phyloP scores from a whole-genome alignment of 1,140 invertebrate genomes.

The Drosophila arizonae region DNA sequence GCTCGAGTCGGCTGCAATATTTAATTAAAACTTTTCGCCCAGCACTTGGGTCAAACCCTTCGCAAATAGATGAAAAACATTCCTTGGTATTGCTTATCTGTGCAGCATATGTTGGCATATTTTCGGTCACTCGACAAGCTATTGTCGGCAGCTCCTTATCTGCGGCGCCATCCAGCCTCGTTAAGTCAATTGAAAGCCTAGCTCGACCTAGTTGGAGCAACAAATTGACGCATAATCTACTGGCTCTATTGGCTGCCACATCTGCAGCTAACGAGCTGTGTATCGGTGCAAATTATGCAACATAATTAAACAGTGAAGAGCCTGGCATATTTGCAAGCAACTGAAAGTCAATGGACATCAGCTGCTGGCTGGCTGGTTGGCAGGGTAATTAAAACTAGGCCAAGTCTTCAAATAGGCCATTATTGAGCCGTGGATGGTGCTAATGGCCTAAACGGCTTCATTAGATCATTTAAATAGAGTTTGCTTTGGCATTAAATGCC shows the following conservation, averaged over 20 bases:
- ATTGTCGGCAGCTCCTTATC: background rate
- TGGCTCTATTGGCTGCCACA: conserved; percentile 4
- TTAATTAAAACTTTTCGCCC: conserved; percentile 41
- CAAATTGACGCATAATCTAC: conserved; percentile 29
- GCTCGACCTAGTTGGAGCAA: background rate
- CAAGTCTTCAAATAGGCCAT: conserved; percentile 5
- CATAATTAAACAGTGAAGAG: conserved; percentile 35
- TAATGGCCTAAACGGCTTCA: conserved; percentile 28
- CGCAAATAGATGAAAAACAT: conserved; percentile 28
- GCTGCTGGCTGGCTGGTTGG: conserved; percentile 12
- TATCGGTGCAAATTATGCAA: conserved; percentile 23
- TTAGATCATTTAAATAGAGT: conserved; percentile 45
- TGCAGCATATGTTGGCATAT: conserved; percentile 6
- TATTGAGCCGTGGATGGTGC: conserved; percentile 28
- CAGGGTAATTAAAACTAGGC: conserved; percentile 36
- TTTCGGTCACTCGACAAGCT: background rate
- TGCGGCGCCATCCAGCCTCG: background rate
- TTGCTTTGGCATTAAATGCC: conserved; percentile 22
- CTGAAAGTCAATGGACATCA: conserved; percentile 23
- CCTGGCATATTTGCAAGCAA: background rate
- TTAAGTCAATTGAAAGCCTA: too few relatives aligned
- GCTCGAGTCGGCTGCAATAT: conserved; percentile 16
- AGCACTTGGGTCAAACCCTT: conserved; percentile 4
- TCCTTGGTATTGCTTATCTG: conserved; percentile 23
- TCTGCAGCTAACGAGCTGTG: conserved; percentile 37